Evolutionary conservation across 2,113 vertebrate genomes (phyloP).

Genomic region (Gymnorhina tibicen): DNA sequence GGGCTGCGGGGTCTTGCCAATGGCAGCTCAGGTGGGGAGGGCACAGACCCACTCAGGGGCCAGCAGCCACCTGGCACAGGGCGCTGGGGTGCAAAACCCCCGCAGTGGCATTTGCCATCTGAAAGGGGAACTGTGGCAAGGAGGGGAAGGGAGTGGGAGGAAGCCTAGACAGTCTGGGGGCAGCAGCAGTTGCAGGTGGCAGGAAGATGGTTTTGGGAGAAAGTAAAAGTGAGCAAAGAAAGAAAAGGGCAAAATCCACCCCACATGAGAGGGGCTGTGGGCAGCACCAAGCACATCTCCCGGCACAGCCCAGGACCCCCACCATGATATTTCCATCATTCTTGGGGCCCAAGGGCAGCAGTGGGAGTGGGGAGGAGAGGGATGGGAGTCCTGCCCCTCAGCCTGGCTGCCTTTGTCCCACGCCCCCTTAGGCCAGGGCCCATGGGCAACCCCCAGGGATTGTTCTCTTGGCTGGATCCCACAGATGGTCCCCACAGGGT

Average conservation of each 20-base stretch:
- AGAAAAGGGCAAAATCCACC: not conserved
- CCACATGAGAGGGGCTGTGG: rapidly evolving
- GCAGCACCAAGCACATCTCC: not conserved
- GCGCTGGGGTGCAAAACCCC: not conserved
- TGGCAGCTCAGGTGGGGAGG: not conserved
- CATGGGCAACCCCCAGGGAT: not conserved
- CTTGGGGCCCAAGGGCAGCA: rapidly evolving
- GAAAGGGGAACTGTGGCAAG: not conserved
- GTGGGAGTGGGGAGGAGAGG: not conserved
- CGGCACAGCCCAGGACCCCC: not conserved
- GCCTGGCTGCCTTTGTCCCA: not conserved
- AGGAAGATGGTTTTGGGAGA: slow-evolving; percentile 13
- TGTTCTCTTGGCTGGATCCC: not conserved
- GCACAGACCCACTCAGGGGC: not conserved
- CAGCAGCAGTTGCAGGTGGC: not conserved
- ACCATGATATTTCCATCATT: rapidly evolving
- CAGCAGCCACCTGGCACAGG: not conserved
- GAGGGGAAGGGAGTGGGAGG: slow-evolving; percentile 24
- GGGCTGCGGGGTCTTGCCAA: rapidly evolving
- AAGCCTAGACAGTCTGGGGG: not conserved
- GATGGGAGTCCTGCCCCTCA: not conserved
- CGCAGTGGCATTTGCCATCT: not conserved
- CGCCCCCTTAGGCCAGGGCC: rapidly evolving
- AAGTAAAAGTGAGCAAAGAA: not conserved
- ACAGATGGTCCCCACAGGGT: too few relatives aligned